Conservation (phyloP, 2,888 invertebrate species). For the Embidobia sp. region DNA sequence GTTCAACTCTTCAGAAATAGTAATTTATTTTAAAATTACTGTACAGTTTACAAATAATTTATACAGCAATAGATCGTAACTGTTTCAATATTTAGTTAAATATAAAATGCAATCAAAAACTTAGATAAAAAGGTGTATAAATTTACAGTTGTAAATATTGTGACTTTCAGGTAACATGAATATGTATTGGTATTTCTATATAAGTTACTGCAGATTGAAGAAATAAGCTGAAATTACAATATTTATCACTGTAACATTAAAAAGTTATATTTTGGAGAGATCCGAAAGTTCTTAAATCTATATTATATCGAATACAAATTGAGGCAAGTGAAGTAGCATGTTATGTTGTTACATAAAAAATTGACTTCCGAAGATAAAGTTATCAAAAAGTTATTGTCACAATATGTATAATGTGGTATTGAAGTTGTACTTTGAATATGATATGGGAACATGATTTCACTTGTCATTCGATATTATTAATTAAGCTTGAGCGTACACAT, state of each 20-base stretch:
- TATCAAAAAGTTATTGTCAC: neutral
- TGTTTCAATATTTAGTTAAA: conserved; percentile 14
- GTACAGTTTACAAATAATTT: neutral
- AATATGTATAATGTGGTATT: neutral
- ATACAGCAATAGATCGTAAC: too few relatives aligned
- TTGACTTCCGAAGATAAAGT: conserved; percentile 3
- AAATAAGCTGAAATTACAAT: too few relatives aligned
- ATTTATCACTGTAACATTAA: too few relatives aligned
- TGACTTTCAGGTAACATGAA: too few relatives aligned
- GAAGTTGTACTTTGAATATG: too few relatives aligned
- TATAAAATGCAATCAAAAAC: too few relatives aligned
- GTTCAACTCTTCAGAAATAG: neutral
- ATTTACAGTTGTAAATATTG: too few relatives aligned
- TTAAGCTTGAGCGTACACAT: conserved; percentile 28
- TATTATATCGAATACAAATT: conserved; percentile 10
- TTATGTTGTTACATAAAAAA: conserved; percentile 1
- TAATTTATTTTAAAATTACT: neutral
- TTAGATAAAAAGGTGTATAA: neutral
- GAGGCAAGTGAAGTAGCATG: conserved; percentile 10
- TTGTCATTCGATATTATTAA: conserved; percentile 10
- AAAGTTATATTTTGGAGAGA: too few relatives aligned
- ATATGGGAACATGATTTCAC: conserved; percentile 17
- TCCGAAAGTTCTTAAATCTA: too few relatives aligned
- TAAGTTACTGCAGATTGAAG: too few relatives aligned
- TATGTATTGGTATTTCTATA: too few relatives aligned